A percentile compares a stretch with the other conserved stretches of the same genome.
These are phyloP conservation scores for Diogma glabrata DNA, from an alignment of 2,888 invertebrate genomes.

Conservation along the genomic window DNA sequence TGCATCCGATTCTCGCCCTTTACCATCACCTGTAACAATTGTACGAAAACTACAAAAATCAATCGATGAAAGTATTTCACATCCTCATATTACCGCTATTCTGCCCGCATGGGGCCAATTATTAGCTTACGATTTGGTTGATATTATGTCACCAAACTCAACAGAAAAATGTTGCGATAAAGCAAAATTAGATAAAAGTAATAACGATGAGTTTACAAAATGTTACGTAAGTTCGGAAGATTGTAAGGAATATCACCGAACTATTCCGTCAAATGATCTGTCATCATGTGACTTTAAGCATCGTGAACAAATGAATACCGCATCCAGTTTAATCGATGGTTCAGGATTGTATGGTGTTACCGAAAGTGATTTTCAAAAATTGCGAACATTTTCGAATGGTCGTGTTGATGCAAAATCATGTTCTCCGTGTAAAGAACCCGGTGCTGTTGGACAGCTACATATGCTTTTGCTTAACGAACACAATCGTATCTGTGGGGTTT, in stretches of 20 bases:
- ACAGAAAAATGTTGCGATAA: slow-evolving; percentile 40
- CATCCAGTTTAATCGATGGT: slow-evolving; percentile 71
- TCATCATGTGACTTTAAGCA: slow-evolving; percentile 52
- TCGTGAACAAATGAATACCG: slow-evolving; percentile 76
- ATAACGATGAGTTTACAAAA: slow-evolving; percentile 41
- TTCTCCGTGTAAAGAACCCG: slow-evolving; percentile 47
- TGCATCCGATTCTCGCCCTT: slow-evolving; percentile 42
- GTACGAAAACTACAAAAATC: slow-evolving; percentile 46
- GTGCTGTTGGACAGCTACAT: slow-evolving; percentile 60
- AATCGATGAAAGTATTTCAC: slow-evolving; percentile 40
- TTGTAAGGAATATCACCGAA: slow-evolving; percentile 57
- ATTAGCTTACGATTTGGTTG: slow-evolving; percentile 57
- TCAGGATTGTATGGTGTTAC: slow-evolving; percentile 72
- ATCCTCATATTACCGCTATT: slow-evolving; percentile 66
- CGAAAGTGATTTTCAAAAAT: slow-evolving; percentile 52
- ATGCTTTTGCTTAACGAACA: slow-evolving; percentile 63
- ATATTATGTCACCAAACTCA: slow-evolving; percentile 45
- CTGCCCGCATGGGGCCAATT: slow-evolving; percentile 72
- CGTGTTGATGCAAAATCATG: slow-evolving; percentile 56
- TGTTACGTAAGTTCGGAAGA: slow-evolving; percentile 41
- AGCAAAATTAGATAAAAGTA: neutral
- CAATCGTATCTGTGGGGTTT: slow-evolving; percentile 60
- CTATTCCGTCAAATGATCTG: slow-evolving; percentile 51
- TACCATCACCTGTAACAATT: slow-evolving; percentile 50
- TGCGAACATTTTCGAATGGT: slow-evolving; percentile 60